A percentile compares a stretch with the other conserved stretches of the same genome.
Conservation (phyloP, 2,888 invertebrate species). For the Pachydiplax longipennis region DNA sequence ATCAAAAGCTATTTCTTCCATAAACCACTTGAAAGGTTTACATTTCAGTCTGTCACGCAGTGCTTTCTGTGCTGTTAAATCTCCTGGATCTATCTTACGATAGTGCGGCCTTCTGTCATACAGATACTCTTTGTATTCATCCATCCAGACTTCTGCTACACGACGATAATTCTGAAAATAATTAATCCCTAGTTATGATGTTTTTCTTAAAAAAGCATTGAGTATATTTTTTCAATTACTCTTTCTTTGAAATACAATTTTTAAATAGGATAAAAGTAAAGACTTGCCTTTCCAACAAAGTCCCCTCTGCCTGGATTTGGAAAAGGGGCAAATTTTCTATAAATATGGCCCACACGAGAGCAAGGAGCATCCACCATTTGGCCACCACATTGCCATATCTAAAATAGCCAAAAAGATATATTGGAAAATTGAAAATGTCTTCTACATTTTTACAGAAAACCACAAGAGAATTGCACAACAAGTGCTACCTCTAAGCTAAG, state of each 20-base stretch:
- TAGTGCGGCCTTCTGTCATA: constrained; percentile 83
- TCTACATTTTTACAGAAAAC: background rate
- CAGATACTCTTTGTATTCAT: constrained; percentile 89
- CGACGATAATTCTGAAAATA: constrained; percentile 80
- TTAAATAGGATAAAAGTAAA: background rate
- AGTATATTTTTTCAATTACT: no score
- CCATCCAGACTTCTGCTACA: constrained; percentile 99
- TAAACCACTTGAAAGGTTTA: constrained; percentile 94
- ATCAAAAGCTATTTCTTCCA: constrained; percentile 91
- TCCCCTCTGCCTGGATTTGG: constrained; percentile 91
- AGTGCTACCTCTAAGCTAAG: no score
- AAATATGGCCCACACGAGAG: constrained; percentile 90
- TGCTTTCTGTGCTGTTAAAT: constrained; percentile 77
- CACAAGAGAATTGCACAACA: no score
- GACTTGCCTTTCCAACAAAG: constrained; percentile 75
- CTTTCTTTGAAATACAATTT: no score
- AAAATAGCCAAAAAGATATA: constrained; percentile 45
- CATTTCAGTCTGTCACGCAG: constrained; percentile 80
- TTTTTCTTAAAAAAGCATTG: background rate
- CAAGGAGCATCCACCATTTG: constrained; percentile 91
- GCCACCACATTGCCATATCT: constrained; percentile 96
- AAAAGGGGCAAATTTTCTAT: constrained; percentile 85
- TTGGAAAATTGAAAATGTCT: background rate
- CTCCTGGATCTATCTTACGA: constrained; percentile 77
- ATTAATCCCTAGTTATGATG: background rate